A percentile compares a stretch with the other conserved stretches of the same genome.
phyloP scores from a whole-genome alignment of 2,797 vertebrate genomes.

The Sphenopsis melanotis region DNA sequence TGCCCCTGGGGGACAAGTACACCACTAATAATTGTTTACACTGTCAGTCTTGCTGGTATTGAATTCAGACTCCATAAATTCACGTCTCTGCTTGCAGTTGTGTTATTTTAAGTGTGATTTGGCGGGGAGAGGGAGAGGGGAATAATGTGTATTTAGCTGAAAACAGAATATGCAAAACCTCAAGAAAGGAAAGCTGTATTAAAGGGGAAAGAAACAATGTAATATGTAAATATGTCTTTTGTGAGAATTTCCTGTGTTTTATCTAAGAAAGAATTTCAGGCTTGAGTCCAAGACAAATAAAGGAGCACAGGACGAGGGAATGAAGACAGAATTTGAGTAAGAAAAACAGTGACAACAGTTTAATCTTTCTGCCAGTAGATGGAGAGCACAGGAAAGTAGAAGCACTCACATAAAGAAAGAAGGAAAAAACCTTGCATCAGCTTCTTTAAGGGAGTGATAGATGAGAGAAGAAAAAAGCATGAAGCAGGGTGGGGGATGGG shows the following conservation, averaged over 20 bases:
- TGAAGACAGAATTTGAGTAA: not conserved
- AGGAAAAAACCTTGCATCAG: not conserved
- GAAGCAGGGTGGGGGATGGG: rapidly evolving
- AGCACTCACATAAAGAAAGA: not conserved
- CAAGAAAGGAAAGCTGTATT: not conserved
- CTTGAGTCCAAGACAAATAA: slow-evolving; percentile 4
- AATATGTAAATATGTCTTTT: slow-evolving; percentile 7
- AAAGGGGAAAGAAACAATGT: not conserved
- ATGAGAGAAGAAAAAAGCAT: not conserved
- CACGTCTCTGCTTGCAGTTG: not conserved
- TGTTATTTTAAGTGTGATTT: not conserved
- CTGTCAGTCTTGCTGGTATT: not conserved
- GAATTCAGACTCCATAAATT: not conserved
- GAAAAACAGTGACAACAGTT: not conserved
- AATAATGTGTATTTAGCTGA: not conserved
- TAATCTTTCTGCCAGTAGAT: slow-evolving; percentile 22
- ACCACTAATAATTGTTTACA: not conserved
- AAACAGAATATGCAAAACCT: not conserved
- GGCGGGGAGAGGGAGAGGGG: too few species aligned
- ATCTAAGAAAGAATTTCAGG: slow-evolving; percentile 17
- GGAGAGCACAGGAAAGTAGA: slow-evolving; percentile 17
- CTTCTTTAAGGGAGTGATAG: not conserved
- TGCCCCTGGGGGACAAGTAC: not conserved
- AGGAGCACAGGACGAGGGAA: not conserved
- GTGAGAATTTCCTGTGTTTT: slow-evolving; percentile 37